Percentiles rank a stretch among this genome's conserved stretches.
Evolutionary conservation across 2,888 invertebrate genomes (phyloP).

Genomic region (Abscondita cerata): DNA sequence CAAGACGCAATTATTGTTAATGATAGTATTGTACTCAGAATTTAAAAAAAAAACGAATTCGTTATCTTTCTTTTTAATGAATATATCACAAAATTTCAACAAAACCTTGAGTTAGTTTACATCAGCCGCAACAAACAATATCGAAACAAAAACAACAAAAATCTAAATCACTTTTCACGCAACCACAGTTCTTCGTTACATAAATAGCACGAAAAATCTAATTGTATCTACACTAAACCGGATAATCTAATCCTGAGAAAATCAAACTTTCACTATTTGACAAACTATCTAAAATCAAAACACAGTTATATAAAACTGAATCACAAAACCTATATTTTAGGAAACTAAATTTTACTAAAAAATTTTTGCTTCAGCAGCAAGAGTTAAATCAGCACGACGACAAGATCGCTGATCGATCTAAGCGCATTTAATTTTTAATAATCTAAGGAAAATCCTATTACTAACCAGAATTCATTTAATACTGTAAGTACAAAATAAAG

Average conservation of each 20-base stretch:
- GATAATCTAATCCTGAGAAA: conserved; percentile 21
- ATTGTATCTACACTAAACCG: conserved; percentile 9
- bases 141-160: conserved; percentile 9
- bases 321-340: conserved; percentile 15
- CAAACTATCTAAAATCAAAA: conserved; percentile 4
- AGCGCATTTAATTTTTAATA: neutral
- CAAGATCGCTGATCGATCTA: neutral
- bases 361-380: neutral
- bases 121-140: neutral
- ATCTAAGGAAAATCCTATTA: neutral
- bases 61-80: neutral
- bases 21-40: neutral
- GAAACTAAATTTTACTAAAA: conserved; percentile 7
- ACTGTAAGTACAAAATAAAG: conserved; percentile 8
- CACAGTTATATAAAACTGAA: conserved; percentile 4
- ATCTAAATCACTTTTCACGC: conserved; percentile 12
- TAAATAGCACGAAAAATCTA: conserved; percentile 4
- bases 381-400: too few relatives aligned
- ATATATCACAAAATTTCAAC: neutral
- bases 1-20: neutral
- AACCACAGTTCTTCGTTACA: conserved; percentile 21
- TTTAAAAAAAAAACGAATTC: neutral
- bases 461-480: conserved; percentile 11
- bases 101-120: neutral
- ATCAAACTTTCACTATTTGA: neutral